Base-by-base conservation (phyloP, 2,797 vertebrate genomes). In the Enteromius treurensis region DNA sequence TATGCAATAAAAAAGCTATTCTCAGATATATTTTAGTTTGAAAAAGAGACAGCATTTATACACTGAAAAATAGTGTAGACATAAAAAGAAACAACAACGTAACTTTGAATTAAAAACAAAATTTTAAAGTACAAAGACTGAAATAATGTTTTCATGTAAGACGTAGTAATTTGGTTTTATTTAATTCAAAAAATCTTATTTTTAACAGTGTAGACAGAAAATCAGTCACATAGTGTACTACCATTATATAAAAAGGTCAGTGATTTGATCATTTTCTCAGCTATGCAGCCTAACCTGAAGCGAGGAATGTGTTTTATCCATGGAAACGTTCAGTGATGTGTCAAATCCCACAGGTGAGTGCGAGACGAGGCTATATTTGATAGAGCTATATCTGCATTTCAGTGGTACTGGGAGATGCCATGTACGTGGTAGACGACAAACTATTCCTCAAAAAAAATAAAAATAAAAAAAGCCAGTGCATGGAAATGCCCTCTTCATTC, bases 331-430 rank as follows among this genome's bases (percentile, higher is more conserved):
- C 77, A 74, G 13, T 11, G 29, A 51, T 37, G n/a, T 85, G 85
- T 88, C 34, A 77, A 75, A 82, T 83, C 67, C 62, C 73, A 15
- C 76, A 81, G 23, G 51, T 79, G 60, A 23, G 79, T 81, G 45
- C 23, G 78, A 53, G 55, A 42, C 37, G 47, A 53, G 40, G 47
- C 58, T 84, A 78, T 32, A 84, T 53, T 71, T 53, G 51, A 58
- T 58, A 32, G 7, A 79, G 69, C 68, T 49, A 79, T 58, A 14
- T 60, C 5, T 11, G 1, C 49, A 47, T 45, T 60, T 45, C 67
- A 42, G 49, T 70, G 51, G 5, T 71, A 29, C 79, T 32, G 49
- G 32, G 21, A 26, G 14, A 23, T 70, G n/a, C n/a, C 76, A 6
- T 78, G 53, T 49, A 49, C 3, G 3, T 26, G 78, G 5, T 14